These are phyloP conservation scores for Corvus cornix DNA, from an alignment of 2,113 vertebrate species.

Conservation along the genomic window DNA sequence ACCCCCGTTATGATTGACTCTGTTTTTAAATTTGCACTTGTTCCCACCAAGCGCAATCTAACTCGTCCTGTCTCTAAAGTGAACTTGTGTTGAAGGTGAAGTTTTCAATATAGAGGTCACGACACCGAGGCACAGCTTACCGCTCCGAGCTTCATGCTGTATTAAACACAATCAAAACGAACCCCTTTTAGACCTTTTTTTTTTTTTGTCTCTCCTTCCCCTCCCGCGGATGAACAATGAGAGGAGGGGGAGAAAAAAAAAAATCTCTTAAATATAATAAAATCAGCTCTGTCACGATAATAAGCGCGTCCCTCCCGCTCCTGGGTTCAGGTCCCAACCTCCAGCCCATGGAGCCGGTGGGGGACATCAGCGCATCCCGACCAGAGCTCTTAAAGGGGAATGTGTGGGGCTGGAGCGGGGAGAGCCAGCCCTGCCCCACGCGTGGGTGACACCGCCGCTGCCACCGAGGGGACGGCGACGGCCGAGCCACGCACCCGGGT, in stretches of 20 bases:
- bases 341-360: neutral
- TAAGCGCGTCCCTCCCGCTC: neutral
- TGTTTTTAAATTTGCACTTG: slow-evolving; percentile 39
- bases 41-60: slow-evolving; percentile 39
- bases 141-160: slow-evolving; percentile 74
- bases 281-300: neutral
- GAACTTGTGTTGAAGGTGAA: slow-evolving; percentile 76
- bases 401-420: neutral
- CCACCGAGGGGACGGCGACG: neutral
- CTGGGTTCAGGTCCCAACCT: neutral
- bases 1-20: slow-evolving; percentile 19
- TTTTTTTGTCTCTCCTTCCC: neutral
- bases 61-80: slow-evolving; percentile 44
- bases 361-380: neutral
- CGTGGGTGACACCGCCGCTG: neutral
- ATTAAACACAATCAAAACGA: slow-evolving; percentile 75
- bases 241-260: neutral
- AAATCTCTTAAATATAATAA: neutral
- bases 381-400: neutral
- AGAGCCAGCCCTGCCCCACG: neutral
- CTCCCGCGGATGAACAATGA: neutral
- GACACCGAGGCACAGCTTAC: slow-evolving; percentile 77
- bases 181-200: slow-evolving; percentile 35
- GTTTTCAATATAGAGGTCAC: slow-evolving; percentile 76
- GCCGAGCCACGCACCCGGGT: neutral